Evolutionary conservation across 92 coral and sea anemone species (phyloP), one percentile per base, ranked within the genome.

Genomic region (Pocillopora meandrina): DNA sequence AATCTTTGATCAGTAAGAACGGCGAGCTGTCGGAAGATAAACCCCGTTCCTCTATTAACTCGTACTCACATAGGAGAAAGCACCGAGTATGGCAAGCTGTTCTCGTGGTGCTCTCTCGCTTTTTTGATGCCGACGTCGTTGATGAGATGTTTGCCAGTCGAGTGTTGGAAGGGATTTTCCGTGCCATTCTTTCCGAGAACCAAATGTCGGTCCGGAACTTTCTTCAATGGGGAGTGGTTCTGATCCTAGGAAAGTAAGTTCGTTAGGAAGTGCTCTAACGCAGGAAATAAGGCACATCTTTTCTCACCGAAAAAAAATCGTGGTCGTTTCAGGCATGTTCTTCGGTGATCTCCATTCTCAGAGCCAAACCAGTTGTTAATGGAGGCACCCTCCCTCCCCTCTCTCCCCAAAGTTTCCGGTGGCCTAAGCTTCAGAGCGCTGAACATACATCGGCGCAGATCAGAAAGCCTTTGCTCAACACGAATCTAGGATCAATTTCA

Each of bases 71-170:
- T 69, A 94, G 96, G 16, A 83, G 89, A 70, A 96, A 95, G 80
- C 98, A 96, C 61, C 95, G 97, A 15, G 79, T 93, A 12, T 96
- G 99, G 99, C 99, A 96, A 78, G 77, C 88, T 12, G 64, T 96
- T 55, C 82, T 95, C 55, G 88, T 91, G 56, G 79, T 87, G 14
- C 85, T 95, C 13, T 85, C 95, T 64, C 86, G 82, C 58, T 74
- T 93, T 47, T 18, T 89, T 31, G 72, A 72, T 26, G 83, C 80
- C 33, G 74, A 65, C 68, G 19, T 69, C 4, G 4, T 42, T 3
- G 86, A 84, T 70, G 89, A 75, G 55, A 73, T 79, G 26, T 92
- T 82, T 90, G 90, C 89, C 7, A 19, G 79, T 9, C 89, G 89
- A 47, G 77, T 95, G 60, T 88, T 90, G 58, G 88, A 83, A 72